phyloP scores from a whole-genome alignment of 2,113 vertebrate genomes.

The Anolis carolinensis region DNA sequence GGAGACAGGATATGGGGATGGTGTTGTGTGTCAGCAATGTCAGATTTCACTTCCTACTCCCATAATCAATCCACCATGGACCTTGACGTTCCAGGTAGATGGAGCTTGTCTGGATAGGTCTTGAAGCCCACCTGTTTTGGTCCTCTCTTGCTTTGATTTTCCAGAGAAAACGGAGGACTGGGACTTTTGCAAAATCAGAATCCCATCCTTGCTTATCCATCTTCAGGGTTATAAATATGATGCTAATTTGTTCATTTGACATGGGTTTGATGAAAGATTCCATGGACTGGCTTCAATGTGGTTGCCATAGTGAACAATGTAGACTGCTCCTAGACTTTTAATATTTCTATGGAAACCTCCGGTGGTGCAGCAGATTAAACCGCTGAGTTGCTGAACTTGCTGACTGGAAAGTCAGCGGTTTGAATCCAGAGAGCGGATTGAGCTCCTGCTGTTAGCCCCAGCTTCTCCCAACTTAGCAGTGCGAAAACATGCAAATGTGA shows the following conservation, averaged over 20 bases:
- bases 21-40: conserved; percentile 82
- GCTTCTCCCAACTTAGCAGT: too few species aligned
- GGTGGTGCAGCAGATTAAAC: too few species aligned
- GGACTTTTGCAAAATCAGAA: conserved; percentile 46
- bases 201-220: conserved; percentile 59
- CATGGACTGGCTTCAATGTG: conserved; percentile 81
- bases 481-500: too few species aligned
- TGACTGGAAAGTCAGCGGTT: too few species aligned
- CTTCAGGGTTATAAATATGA: conserved; percentile 80
- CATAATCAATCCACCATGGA: conserved; percentile 85
- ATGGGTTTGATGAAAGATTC: conserved; percentile 76
- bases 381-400: too few species aligned
- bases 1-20: conserved; percentile 81
- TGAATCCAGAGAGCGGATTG: too few species aligned
- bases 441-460: too few species aligned
- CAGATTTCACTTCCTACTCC: conserved; percentile 84
- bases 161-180: conserved; percentile 52
- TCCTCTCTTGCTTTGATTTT: conserved; percentile 53
- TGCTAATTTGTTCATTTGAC: conserved; percentile 71
- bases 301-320: neutral
- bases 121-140: conserved; percentile 49
- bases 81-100: conserved; percentile 48
- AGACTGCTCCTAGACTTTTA: too few species aligned
- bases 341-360: too few species aligned
- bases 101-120: conserved; percentile 36